Percentiles rank a stretch among this genome's conserved stretches.
These are phyloP conservation scores for Leptothorax acervorum DNA, from an alignment of 2,888 invertebrate genomes.

Conservation along the genomic window DNA sequence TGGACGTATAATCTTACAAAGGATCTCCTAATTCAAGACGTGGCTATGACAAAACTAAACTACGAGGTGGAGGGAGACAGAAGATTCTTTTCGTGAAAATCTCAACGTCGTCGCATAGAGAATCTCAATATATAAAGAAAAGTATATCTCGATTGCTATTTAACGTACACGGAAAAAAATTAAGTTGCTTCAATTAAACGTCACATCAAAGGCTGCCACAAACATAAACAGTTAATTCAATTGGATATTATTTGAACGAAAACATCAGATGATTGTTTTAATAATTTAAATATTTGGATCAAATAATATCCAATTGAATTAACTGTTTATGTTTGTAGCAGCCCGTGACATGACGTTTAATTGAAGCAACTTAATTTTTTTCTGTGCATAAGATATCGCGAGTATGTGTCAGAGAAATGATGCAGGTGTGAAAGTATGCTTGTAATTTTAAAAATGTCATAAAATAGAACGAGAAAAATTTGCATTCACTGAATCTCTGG, in stretches of 20 bases:
- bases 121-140: neutral
- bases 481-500: neutral
- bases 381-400: neutral
- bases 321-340: too few relatives aligned
- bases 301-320: too few relatives aligned
- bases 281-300: too few relatives aligned
- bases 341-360: too few relatives aligned
- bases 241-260: too few relatives aligned
- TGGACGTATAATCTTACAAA: slow-evolving; percentile 45
- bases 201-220: too few relatives aligned
- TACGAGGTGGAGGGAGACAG: neutral
- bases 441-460: neutral
- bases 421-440: neutral
- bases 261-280: too few relatives aligned
- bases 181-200: too few relatives aligned
- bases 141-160: neutral
- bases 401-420: neutral
- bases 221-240: too few relatives aligned
- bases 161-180: neutral
- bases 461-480: neutral
- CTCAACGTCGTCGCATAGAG: too few relatives aligned
- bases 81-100: neutral
- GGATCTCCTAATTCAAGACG: slow-evolving; percentile 24
- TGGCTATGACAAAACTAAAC: slow-evolving; percentile 31
- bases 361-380: too few relatives aligned